Base-by-base conservation (phyloP, 2,797 vertebrate genomes). In the Lophotriccus pileatus region DNA sequence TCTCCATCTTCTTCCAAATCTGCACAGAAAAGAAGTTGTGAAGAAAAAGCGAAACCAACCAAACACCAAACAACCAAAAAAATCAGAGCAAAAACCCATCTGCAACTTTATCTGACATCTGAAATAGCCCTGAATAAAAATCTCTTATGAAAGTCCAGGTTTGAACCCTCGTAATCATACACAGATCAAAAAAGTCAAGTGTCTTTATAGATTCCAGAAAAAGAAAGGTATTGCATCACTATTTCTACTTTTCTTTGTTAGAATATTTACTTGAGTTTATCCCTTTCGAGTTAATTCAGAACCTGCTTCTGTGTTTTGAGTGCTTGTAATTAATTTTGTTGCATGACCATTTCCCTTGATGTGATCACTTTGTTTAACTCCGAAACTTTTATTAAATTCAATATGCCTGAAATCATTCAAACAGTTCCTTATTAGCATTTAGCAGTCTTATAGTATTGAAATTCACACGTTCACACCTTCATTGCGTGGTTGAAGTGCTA, bases 41-140 rank as follows among this genome's bases (percentile, higher is more conserved):
- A 12, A 15, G 4, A 8, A 72, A 72, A 75, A 64, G 13, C 0
- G 10, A 58, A 77, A 62, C 3, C 11, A 74, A 20, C 4, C 2
- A 64, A 46, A 0, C 3, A 36, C 39, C 30, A 2, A 50, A 9
- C 9, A 50, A 52, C 28, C 50, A 30, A 36, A 56, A 49, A 41
- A 25, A 5, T 2, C 0, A 0, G 32, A 46, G 27, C 0, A 28
- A 78, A 60, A 32, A 6, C 12, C 32, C 2, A 47, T 7, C 22
- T 62, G 41, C 70, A 84, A 77, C 22, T 36, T 55, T 50, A 43
- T 70, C 5, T 14, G 21, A 28, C 0, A 2, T 3, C 7, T 5
- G 21, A 62, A 69, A 62, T 6, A 70, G 14, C 1, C 13, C 7
- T 46, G 20, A 60, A 68, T 28, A 76, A 68, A 80, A 84, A 64